Evolutionary conservation across 1,140 invertebrate genomes (phyloP), one percentile per base, ranked within the genome.

Genomic region (Papilio glaucus): DNA sequence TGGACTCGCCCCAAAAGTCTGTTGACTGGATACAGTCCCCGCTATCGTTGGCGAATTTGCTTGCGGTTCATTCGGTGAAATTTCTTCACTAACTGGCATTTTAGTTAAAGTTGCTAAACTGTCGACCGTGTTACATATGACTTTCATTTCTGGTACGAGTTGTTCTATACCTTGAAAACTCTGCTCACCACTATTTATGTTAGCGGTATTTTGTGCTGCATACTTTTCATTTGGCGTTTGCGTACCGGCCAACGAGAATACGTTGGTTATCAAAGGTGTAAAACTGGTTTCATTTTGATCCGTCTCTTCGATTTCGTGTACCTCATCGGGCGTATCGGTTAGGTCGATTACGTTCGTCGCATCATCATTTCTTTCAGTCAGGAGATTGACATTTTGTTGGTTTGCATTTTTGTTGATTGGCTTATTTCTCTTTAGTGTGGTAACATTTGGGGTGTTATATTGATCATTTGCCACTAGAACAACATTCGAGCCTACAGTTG

Each of bases 191-290:
- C n/a, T n/a, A n/a, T n/a, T n/a, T n/a, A n/a, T n/a, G n/a, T n/a
- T n/a, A n/a, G n/a, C n/a, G n/a, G 21, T 61, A 3, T 61, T 8
- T 26, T 29, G 7, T 13, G n/a, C n/a, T n/a, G n/a, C n/a, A n/a
- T n/a, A n/a, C n/a, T n/a, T n/a, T n/a, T n/a, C n/a, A n/a, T n/a
- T n/a, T n/a, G n/a, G n/a, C n/a, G n/a, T n/a, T n/a, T n/a, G n/a
- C n/a, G n/a, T n/a, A n/a, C n/a, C n/a, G 5, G 57, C 57, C n/a
- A 61, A 61, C 29, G 57, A 61, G 26, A 5, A 61, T 21, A 61
- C 57, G 13, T 9, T 61, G 10, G 57, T 61, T 33, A 61, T 61
- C 3, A 61, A 29, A 29, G 57, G 57, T 61, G 57, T n/a, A n/a
- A n/a, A n/a, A n/a, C n/a, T 29, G 57, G 2, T 26, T 4, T 13